A percentile compares a stretch with the other conserved stretches of the same genome.
Conservation (phyloP, 2,888 invertebrate genomes). For the Baronia brevicornis region DNA sequence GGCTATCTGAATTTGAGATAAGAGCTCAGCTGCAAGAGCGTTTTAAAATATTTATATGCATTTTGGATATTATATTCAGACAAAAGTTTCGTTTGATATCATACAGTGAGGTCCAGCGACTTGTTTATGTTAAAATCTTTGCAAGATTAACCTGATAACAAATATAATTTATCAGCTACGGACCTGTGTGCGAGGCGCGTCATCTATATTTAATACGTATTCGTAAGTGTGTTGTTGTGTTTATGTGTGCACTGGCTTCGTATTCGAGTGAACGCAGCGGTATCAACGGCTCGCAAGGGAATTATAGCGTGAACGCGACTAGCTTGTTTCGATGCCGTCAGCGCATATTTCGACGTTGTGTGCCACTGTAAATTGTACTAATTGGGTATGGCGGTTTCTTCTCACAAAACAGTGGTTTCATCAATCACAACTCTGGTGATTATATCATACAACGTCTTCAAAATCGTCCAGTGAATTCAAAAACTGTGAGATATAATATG, state of each 20-base stretch:
- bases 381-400: constrained; percentile 66
- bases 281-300: constrained; percentile 51
- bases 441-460: constrained; percentile 46
- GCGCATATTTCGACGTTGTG: constrained; percentile 60
- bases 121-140: constrained; percentile 23
- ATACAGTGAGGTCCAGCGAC: constrained; percentile 10
- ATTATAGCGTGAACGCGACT: constrained; percentile 68
- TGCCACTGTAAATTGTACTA: constrained; percentile 70
- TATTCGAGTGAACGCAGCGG: constrained; percentile 63
- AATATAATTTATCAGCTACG: constrained; percentile 35
- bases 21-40: too few relatives aligned
- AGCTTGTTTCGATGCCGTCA: constrained; percentile 64
- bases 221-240: constrained; percentile 36
- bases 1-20: too few relatives aligned
- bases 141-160: constrained; percentile 31
- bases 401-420: constrained; percentile 60
- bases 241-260: constrained; percentile 41
- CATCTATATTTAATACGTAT: constrained; percentile 38
- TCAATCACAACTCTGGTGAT: constrained; percentile 50
- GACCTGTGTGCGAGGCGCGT: constrained; percentile 28
- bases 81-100: too few relatives aligned
- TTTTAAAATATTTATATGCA: too few relatives aligned
- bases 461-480: constrained; percentile 45
- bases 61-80: too few relatives aligned
- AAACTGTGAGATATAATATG: constrained; percentile 41